Percentiles rank a stretch among this genome's conserved stretches.
Evolutionary conservation across 2,797 vertebrate genomes (phyloP).

Genomic region (Chelon labrosus): DNA sequence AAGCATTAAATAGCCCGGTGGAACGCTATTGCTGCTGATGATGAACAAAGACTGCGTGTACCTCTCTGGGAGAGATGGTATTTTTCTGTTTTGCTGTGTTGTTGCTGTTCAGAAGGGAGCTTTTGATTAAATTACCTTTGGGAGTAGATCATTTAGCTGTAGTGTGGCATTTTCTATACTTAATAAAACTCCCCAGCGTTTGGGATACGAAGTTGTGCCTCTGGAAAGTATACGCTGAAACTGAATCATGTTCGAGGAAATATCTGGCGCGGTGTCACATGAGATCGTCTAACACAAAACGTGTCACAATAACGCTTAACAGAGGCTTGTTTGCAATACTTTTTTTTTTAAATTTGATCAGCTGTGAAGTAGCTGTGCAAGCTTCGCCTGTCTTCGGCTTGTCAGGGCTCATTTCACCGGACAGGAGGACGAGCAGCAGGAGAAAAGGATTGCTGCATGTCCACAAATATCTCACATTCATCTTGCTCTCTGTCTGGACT

Average conservation of each 20-base stretch:
- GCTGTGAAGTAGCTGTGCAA: slow-evolving; percentile 21
- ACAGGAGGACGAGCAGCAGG: slow-evolving; percentile 28
- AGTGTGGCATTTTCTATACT: slow-evolving; percentile 29
- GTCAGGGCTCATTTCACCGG: slow-evolving; percentile 20
- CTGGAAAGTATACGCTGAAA: slow-evolving; percentile 16
- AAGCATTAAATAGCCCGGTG: slow-evolving; percentile 66
- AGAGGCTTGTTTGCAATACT: slow-evolving; percentile 12
- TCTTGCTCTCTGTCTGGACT: slow-evolving; percentile 29
- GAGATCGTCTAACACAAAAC: not conserved
- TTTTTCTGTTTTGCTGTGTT: slow-evolving; percentile 46
- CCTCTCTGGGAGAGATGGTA: slow-evolving; percentile 34
- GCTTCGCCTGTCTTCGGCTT: slow-evolving; percentile 41
- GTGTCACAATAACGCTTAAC: not conserved
- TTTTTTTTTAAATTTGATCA: slow-evolving; percentile 8
- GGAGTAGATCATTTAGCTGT: slow-evolving; percentile 54
- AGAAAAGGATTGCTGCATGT: slow-evolving; percentile 25
- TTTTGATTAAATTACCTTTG: slow-evolving; percentile 34
- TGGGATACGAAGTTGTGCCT: slow-evolving; percentile 6
- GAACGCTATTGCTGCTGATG: slow-evolving; percentile 49
- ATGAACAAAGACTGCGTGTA: slow-evolving; percentile 53
- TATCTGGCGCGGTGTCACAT: not conserved
- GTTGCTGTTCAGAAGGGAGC: slow-evolving; percentile 30
- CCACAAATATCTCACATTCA: slow-evolving; percentile 60
- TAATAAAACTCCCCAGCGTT: slow-evolving; percentile 17
- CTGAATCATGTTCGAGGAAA: slow-evolving; percentile 6